Base-by-base conservation (phyloP, 2,888 invertebrate genomes). In the Liposcelis brunnea region DNA sequence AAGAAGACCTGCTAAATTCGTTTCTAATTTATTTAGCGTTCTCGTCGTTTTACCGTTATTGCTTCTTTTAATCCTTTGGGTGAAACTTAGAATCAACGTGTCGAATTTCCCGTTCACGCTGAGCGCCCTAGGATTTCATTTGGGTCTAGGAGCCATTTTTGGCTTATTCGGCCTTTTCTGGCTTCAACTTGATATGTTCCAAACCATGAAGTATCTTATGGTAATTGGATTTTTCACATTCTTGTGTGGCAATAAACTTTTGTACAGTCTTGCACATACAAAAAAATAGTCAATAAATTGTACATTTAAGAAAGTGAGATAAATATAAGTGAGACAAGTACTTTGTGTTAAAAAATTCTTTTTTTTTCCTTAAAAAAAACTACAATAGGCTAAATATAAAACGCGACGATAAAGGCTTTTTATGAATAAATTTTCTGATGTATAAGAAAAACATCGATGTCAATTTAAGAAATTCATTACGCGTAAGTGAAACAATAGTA, bases 171-270 rank as follows among this genome's bases (percentile, higher is more conserved):
- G 75, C 45, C 64, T 83, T 56, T 91, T 98, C 69, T 98, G 95
- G 94, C 66, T 91, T 54, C 73, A 80, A 59, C 69, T 97, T 55
- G 80, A 90, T 59, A 98, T 98, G 97, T 98, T 98, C 70, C 78
- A 82, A 53, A 94, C 97, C 14, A 69, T 93, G 55, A 82, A 89
- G 54, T 90, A 87, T 68, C 71, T 98, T 55, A 68, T 84, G 52
- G 77, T 85, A 48, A 70, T 97, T 46, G 91, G 80, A 47, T 69
- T 81, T 33, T 72, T 93, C 52, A 94, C 95, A 47, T 95, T 97
- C 73, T 73, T 97, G 33, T 77, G 84, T 49, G 97, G 97, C 2
- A 93, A 94, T 62, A 78, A 86, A 53, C 72, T 97, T 60, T 73
- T 98, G 55, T 80, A 87, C 48, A 73, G 77, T 48, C 77, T 95